Percentiles rank a stretch among this genome's conserved stretches.
phyloP scores from a whole-genome alignment of 2,888 invertebrate genomes.

The Meganola albula region DNA sequence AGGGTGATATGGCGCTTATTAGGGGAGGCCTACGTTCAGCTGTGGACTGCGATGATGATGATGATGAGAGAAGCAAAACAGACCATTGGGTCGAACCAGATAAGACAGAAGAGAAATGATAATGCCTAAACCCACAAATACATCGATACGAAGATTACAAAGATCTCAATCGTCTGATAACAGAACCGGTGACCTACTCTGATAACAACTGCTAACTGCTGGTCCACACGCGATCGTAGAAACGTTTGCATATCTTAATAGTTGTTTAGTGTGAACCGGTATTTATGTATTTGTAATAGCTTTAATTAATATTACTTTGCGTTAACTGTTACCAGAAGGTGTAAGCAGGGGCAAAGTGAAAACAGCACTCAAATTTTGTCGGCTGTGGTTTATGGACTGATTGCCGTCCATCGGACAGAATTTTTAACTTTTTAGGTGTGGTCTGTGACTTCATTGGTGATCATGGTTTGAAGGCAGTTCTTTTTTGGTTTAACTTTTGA shows the following conservation, averaged over 20 bases:
- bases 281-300: not conserved
- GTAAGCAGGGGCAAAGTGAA: no score
- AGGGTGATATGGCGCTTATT: not conserved
- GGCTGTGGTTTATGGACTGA: no score
- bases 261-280: no score
- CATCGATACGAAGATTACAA: conserved; percentile 14
- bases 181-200: conserved; percentile 23
- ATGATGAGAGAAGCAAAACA: not conserved
- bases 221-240: conserved; percentile 15
- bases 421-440: no score
- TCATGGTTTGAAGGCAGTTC: no score
- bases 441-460: no score
- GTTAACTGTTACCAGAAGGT: no score
- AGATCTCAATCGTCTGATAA: conserved; percentile 30
- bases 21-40: not conserved
- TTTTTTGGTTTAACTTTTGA: no score
- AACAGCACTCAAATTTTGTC: no score
- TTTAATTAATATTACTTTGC: no score
- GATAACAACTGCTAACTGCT: conserved; percentile 17
- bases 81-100: conserved; percentile 13
- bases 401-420: no score
- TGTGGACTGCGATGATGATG: not conserved
- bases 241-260: not conserved
- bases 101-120: conserved; percentile 15
- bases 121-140: not conserved